Evolutionary conservation across 2,797 vertebrate species (phyloP), one percentile per base, ranked within the genome.

Genomic region (Betta splendens): DNA sequence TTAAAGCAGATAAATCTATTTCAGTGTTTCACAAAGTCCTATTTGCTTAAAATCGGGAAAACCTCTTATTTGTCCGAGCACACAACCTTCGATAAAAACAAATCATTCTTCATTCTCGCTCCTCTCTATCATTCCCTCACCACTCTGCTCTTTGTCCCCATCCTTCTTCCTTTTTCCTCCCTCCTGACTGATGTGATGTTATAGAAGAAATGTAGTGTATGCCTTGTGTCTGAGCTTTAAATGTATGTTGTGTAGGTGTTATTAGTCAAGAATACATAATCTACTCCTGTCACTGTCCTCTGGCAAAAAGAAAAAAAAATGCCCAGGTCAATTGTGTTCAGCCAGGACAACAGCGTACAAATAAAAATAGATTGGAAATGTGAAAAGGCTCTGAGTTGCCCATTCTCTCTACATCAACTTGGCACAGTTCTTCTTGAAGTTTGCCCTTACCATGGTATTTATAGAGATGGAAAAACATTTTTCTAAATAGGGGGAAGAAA

Each of bases 181-280:
- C 60, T 72, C 65, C 61, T 68, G 20, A 17, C 28, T 42, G 52
- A 12, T 60, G 55, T 62, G 37, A 37, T 55, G 18, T 55, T 66
- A 52, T 32, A 52, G 31, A 58, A 56, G 44, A 65, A 64, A 67
- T 29, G 52, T 25, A 52, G 25, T 59, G n/a, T 64, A 13, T 59
- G 45, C 35, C 42, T 12, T 17, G 23, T 40, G 33, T 26, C 28
- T 37, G 31, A n/a, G n/a, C n/a, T 51, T 17, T 45, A 50, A 72
- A 49, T 50, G 44, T 20, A 51, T 37, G 21, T 26, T 66, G 75
- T 72, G 81, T 84, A 75, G 63, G 82, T 63, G 81, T 87, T 89
- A 86, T 82, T 84, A 88, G 55, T 75, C 42, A 21, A 69, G 72
- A 80, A 85, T 80, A 59, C 21, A 72, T 79, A 75, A 80, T 78